Percentiles rank a stretch among this genome's conserved stretches.
phyloP scores from a whole-genome alignment of 2,113 vertebrate species.

The Xiphorhynchus elegans region DNA sequence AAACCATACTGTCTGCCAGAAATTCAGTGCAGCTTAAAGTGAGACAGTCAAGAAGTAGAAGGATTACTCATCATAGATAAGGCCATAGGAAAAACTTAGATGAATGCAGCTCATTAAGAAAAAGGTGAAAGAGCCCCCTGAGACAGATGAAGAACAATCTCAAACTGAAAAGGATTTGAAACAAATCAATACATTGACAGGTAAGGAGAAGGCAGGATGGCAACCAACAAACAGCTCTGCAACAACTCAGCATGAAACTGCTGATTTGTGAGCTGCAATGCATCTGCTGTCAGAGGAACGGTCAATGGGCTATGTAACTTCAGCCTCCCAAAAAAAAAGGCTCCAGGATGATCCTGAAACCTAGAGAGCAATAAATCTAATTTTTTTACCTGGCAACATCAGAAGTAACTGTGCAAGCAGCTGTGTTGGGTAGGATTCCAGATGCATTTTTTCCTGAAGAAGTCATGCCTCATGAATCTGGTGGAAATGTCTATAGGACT shows the following conservation, averaged over 20 bases:
- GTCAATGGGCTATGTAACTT: neutral
- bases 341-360: neutral
- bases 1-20: neutral
- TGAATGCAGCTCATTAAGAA: neutral
- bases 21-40: neutral
- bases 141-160: neutral
- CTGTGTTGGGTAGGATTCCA: neutral
- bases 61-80: neutral
- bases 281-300: neutral
- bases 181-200: neutral
- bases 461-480: neutral
- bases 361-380: neutral
- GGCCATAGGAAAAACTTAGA: neutral
- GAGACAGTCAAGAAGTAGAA: neutral
- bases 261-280: neutral
- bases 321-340: neutral
- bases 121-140: neutral
- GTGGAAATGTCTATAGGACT: neutral
- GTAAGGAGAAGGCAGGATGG: neutral
- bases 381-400: neutral
- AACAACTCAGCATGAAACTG: neutral
- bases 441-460: neutral
- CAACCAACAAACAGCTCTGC: neutral
- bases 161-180: neutral
- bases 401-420: neutral